Base-by-base conservation (phyloP, 2,113 vertebrate genomes). In the Pycnonotus jocosus region DNA sequence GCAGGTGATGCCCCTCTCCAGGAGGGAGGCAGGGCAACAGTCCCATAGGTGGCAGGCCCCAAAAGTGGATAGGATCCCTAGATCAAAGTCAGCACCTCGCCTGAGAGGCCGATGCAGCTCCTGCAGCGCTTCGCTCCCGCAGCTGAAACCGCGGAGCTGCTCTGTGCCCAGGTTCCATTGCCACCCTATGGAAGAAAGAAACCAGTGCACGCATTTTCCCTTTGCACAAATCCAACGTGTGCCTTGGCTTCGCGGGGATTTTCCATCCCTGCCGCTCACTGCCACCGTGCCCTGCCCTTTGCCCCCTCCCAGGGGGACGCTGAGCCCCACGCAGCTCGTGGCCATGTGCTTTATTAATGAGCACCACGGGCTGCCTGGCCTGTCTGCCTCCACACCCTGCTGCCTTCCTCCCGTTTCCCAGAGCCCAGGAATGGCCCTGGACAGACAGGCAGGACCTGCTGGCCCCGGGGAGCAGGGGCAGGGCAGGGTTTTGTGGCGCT, bases 161-260 rank as follows among this genome's bases (percentile, higher is more conserved):
- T 94, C 44, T 92, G 85, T 89, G 72, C 92, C 89, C 91, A 97
- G 84, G 95, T 96, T 96, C 88, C 95, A 94, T 95, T 94, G 91
- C 93, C 89, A 94, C 92, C 90, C 83, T 87, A 94, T 95, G 89
- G 95, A 95, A 80, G 92, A 96, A 96, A 92, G 93, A 96, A 96
- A 97, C 93, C 81, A 93, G 95, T 94, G 92, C 96, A 94, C 84
- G 57, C 81, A 65, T 82, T 92, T 90, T 70, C 27, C 64, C 71
- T 69, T 14, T 22, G 54, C 61, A 53, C 81, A 81, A 27, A 65
- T 58, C 28, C 27, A 86, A 48, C 24, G 1, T n/a, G 30, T n/a
- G 72, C 71, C 44, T 92, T 92, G 2, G 3, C 71, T 86, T 83
- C 38, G 1, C 0, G 4, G 64, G 90, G 65, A 79, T 60, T 74